Evolutionary conservation across 2,113 vertebrate species (phyloP), one percentile per base, ranked within the genome.

Genomic region (Lichenostomus cassidix): DNA sequence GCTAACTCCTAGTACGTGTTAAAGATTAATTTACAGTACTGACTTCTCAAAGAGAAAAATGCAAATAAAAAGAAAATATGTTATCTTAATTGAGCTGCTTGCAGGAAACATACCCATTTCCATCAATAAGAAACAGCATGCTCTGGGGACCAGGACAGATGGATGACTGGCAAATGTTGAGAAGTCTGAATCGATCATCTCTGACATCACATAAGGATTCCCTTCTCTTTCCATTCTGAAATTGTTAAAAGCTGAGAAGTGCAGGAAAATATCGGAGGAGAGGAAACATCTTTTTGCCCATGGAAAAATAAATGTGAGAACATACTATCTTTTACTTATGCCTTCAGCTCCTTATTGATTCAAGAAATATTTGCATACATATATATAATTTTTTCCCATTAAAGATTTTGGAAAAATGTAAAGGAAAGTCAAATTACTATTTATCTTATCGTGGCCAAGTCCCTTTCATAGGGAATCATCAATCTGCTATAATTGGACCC

Each of bases 31-130:
- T 88, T 90, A 81, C 21, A 59, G 13, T 23, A 12, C 31, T 60
- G 44, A 75, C 29, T 87, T 90, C 60, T 78, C 67, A 75, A 83
- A 87, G 39, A 91, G 31, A 92, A 91, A 93, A 87, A 84, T 16
- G 29, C 49, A 91, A 90, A 90, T 69, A 80, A 79, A 94, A 76
- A 0, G 52, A 87, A 90, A 83, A 79, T 15, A 47, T 33, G 33
- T 29, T 83, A n/a, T 73, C 31, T 84, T 81, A 86, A 92, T 53
- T 71, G 89, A 91, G 63, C 33, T 56, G 76, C 64, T 84, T 89
- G 35, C 60, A 94, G 60, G 59, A 89, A 76, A 78, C n/a, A 56
- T 55, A 78, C 9, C 8, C 28, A 73, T 91, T 76, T 95, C 65
- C n/a, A 82, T 79, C 62, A 92, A 23, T 84, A 95, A 82, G 24